Evolutionary conservation across 92 coral and sea anemone species (phyloP).

Genomic region (Phenganax subtilis): DNA sequence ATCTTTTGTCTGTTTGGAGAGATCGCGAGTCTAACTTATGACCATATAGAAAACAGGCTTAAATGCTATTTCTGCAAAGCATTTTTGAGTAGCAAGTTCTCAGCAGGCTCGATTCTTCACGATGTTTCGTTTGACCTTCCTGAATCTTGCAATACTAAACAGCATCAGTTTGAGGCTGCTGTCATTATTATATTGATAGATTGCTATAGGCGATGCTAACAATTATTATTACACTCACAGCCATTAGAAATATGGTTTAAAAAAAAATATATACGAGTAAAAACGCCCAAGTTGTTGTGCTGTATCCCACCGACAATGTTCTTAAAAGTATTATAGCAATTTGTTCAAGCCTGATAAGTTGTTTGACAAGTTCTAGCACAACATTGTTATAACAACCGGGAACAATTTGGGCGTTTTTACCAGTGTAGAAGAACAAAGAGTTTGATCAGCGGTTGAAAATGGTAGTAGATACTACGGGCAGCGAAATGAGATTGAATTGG

Average conservation of each 20-base stretch:
- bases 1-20: too few relatives aligned
- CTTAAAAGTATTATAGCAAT: too few relatives aligned
- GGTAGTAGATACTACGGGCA: too few relatives aligned
- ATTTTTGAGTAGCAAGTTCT: slow-evolving; percentile 13
- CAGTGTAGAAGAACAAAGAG: too few relatives aligned
- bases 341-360: neutral
- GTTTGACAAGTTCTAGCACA: neutral
- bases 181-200: neutral
- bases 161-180: slow-evolving; percentile 59
- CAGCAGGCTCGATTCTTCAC: slow-evolving; percentile 32
- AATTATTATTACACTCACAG: neutral
- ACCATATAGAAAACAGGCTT: too few relatives aligned
- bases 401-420: too few relatives aligned
- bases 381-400: neutral
- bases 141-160: slow-evolving; percentile 51
- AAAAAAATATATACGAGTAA: too few relatives aligned
- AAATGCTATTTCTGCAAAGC: too few relatives aligned
- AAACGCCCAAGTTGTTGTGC: too few relatives aligned
- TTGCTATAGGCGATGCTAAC: slow-evolving; percentile 40
- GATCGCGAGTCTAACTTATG: too few relatives aligned
- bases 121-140: slow-evolving; percentile 40
- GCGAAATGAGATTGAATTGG: neutral
- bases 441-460: too few relatives aligned
- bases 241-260: neutral
- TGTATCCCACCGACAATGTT: too few relatives aligned